A percentile compares a stretch with the other conserved stretches of the same genome.
These are phyloP conservation scores for Stegana nigrithorax DNA, from an alignment of 2,888 invertebrate genomes.

Conservation along the genomic window DNA sequence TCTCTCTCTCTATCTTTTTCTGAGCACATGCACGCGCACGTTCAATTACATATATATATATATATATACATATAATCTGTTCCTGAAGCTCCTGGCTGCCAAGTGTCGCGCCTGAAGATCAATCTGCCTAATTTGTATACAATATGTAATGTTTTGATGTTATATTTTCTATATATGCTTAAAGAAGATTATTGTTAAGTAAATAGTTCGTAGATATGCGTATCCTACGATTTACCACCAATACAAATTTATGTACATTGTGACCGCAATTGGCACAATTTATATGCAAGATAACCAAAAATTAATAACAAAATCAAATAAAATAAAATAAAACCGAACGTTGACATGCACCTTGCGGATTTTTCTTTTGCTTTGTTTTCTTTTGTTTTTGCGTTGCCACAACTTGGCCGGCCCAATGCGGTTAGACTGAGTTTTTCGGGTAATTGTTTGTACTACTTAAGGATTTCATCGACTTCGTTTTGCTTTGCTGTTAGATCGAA, in stretches of 20 bases:
- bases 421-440: too few species aligned
- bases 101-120: slow-evolving; percentile 26
- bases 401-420: too few species aligned
- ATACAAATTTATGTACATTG: slow-evolving; percentile 13
- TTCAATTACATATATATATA: too few species aligned
- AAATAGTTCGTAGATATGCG: slow-evolving; percentile 47
- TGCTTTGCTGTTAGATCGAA: background rate
- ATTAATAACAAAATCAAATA: too few species aligned
- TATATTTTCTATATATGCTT: slow-evolving; percentile 58
- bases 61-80: too few species aligned
- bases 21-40: too few species aligned
- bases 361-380: background rate
- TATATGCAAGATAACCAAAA: slow-evolving; percentile 1
- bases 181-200: slow-evolving; percentile 47
- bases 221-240: background rate
- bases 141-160: slow-evolving; percentile 57
- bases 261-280: slow-evolving; percentile 14
- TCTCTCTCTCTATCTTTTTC: too few species aligned
- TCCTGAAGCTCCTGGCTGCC: background rate
- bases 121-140: slow-evolving; percentile 52
- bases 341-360: background rate
- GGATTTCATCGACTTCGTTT: background rate
- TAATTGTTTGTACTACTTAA: too few species aligned
- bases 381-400: too few species aligned
- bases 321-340: slow-evolving; percentile 11